These are phyloP conservation scores for Trinorchestia longiramus DNA, from an alignment of 1,140 invertebrate genomes.

Conservation along the genomic window DNA sequence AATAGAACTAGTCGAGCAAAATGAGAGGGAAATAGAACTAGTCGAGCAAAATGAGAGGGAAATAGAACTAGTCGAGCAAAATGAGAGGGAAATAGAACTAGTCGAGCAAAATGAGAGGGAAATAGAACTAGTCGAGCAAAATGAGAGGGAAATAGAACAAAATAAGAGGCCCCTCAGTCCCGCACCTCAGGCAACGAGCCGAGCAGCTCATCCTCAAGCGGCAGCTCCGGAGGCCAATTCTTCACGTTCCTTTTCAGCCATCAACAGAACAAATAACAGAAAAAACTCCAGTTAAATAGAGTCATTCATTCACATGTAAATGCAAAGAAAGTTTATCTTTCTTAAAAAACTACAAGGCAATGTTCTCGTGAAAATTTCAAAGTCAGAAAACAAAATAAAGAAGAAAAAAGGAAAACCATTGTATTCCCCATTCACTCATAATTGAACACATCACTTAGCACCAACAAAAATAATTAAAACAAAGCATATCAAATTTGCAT, in stretches of 20 bases:
- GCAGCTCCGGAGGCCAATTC: background rate
- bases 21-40: no score
- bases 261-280: background rate
- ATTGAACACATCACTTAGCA: background rate
- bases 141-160: background rate
- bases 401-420: background rate
- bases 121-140: background rate
- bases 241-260: constrained; percentile 21
- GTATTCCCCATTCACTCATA: background rate
- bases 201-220: constrained; percentile 13
- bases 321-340: background rate
- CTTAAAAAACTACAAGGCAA: background rate
- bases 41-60: no score
- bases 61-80: no score
- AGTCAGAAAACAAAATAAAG: background rate
- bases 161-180: background rate
- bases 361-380: background rate
- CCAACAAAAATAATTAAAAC: background rate
- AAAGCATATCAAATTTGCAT: background rate
- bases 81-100: no score
- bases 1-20: no score
- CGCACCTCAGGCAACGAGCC: constrained; percentile 23
- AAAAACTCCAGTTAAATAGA: constrained; percentile 4
- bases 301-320: background rate
- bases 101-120: no score